Base-by-base conservation (phyloP, 2,888 invertebrate genomes). In the Cyclophora punctaria region DNA sequence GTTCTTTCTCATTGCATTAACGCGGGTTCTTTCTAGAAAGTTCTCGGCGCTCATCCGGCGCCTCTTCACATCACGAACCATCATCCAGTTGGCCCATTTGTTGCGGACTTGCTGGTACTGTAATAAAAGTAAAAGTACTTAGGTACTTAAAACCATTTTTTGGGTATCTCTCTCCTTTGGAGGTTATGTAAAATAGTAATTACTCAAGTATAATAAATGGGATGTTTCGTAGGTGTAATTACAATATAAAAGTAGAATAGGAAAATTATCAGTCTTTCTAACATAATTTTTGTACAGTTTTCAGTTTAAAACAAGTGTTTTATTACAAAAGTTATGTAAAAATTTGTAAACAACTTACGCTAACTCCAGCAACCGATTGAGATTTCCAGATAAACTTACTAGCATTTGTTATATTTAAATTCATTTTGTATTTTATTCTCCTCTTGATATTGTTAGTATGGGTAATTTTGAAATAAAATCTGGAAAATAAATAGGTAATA, bases 41-140 rank as follows among this genome's bases (percentile, higher is more conserved):
- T 93, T 89, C 71, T 96, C 92, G 42, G 92, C 91, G 0, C 94
- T 92, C 69, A 92, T 87, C 66, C 93, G 91, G 49, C 98, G 91
- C 40, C 95, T 90, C 72, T 96, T 96, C 0, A 95, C 94, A 78
- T 99, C 98, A 57, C 95, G 90, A 46, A 93, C 90, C 95, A 97
- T 98, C 69, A 91, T 90, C 90, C 93, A 93, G 75, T 96, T 94
- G 0, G 94, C 92, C 91, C 94, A 97, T 88, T 94, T 93, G 45
- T 91, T 90, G 41, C 94, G 90, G 7, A 93, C 86, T 90, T 93
- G 94, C 75, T 93, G 93, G 48, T 91, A 80, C 94, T 94, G 64
- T 3, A 44, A 44, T 20, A 20, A 20, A 20, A 20, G 20, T 20
- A 20, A 2, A 20, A 20, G 20, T 20, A 20, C 20, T 2, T 20